phyloP scores from a whole-genome alignment of 2,888 invertebrate genomes.

The Uropetala carovei region DNA sequence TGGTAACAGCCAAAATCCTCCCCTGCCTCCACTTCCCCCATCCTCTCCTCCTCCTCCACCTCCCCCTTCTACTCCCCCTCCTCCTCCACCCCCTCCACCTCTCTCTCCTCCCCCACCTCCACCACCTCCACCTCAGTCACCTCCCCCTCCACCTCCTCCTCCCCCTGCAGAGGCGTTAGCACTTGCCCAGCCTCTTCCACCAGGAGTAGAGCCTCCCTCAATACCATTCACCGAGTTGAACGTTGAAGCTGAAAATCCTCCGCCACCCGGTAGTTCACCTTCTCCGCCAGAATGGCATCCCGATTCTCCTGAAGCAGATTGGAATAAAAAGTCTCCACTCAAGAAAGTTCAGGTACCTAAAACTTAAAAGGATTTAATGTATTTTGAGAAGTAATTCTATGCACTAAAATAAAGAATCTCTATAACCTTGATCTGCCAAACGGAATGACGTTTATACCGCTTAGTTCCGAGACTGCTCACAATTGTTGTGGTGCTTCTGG shows the following conservation, averaged over 20 bases:
- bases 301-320: constrained; percentile 71
- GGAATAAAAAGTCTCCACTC: constrained; percentile 70
- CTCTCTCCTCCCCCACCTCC: constrained; percentile 70
- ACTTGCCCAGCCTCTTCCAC: constrained; percentile 76
- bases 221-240: constrained; percentile 73
- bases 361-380: constrained; percentile 71
- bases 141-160: constrained; percentile 68
- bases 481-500: too few species aligned
- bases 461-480: too few species aligned
- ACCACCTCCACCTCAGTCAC: constrained; percentile 69
- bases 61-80: constrained; percentile 69
- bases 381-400: constrained; percentile 72
- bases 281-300: constrained; percentile 71
- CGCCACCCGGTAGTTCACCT: constrained; percentile 49
- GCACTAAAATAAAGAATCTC: neutral
- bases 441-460: neutral
- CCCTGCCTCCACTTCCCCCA: constrained; percentile 66
- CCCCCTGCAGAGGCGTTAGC: constrained; percentile 62
- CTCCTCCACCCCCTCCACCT: constrained; percentile 69
- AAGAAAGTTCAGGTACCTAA: constrained; percentile 73
- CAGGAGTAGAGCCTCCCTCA: constrained; percentile 77
- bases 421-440: constrained; percentile 47
- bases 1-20: neutral
- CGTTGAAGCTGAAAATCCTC: constrained; percentile 69
- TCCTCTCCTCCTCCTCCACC: constrained; percentile 70